Evolutionary conservation across 2,888 invertebrate genomes (phyloP).

Genomic region (Erebia palarica): DNA sequence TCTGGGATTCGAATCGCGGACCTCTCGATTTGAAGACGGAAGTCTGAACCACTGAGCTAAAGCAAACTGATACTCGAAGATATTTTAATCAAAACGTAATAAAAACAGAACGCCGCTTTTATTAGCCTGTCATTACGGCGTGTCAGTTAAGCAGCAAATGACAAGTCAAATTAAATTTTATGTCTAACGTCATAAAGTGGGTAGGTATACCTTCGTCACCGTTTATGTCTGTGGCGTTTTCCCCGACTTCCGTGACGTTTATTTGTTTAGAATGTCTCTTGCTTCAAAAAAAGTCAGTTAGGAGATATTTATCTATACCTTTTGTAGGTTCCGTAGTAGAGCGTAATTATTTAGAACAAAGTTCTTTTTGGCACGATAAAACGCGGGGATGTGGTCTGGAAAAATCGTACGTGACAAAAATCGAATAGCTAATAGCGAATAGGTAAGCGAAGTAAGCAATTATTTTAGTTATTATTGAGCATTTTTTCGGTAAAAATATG

Average conservation of each 20-base stretch:
- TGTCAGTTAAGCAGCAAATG: constrained; percentile 22
- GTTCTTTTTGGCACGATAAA: too few relatives aligned
- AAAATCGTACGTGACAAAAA: too few relatives aligned
- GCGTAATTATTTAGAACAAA: too few relatives aligned
- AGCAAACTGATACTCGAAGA: not conserved
- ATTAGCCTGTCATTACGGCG: constrained; percentile 21
- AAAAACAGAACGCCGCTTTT: constrained; percentile 13
- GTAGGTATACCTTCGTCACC: constrained; percentile 17
- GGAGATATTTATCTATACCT: not conserved
- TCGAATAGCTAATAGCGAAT: too few relatives aligned
- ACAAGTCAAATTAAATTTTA: constrained; percentile 24
- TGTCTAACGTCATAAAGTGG: constrained; percentile 17
- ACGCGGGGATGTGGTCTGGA: too few relatives aligned
- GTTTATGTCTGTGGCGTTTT: constrained; percentile 10
- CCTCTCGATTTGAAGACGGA: too few relatives aligned
- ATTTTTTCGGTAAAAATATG: too few relatives aligned
- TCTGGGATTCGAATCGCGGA: too few relatives aligned
- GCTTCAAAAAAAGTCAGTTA: not conserved
- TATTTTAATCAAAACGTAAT: constrained; percentile 17
- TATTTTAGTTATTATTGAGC: too few relatives aligned
- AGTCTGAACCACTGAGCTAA: too few relatives aligned
- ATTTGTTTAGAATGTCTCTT: constrained; percentile 1
- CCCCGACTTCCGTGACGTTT: constrained; percentile 11
- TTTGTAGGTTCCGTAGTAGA: too few relatives aligned
- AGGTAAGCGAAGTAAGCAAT: too few relatives aligned